phyloP scores from a whole-genome alignment of 2,888 invertebrate genomes.

The Rhodophaea formosa region DNA sequence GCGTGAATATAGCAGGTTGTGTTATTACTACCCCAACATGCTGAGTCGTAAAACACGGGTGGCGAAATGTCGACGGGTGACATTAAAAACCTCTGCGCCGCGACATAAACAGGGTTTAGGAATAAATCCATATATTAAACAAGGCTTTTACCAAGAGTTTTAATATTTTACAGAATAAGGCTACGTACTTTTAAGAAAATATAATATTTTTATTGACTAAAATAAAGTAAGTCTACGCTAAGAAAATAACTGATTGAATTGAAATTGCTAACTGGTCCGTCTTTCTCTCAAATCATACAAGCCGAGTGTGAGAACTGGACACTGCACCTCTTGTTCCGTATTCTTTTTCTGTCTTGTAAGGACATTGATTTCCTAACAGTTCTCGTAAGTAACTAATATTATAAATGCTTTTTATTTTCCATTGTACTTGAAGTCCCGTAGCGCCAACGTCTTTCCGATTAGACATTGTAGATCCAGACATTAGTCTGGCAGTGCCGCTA shows the following conservation, averaged over 20 bases:
- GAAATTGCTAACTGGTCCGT: slow-evolving; percentile 1
- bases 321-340: no score
- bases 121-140: slow-evolving; percentile 17
- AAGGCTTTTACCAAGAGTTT: slow-evolving; percentile 14
- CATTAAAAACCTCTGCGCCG: slow-evolving; percentile 18
- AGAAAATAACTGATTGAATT: no score
- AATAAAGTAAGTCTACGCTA: no score
- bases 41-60: slow-evolving; percentile 16
- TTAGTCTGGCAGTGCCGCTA: not conserved
- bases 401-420: not conserved
- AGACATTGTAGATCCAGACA: slow-evolving; percentile 8
- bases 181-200: slow-evolving; percentile 45
- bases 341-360: no score
- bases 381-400: no score
- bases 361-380: no score
- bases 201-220: slow-evolving; percentile 26
- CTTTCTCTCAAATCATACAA: not conserved
- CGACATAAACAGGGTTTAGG: slow-evolving; percentile 16
- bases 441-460: not conserved
- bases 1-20: slow-evolving; percentile 6
- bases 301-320: not conserved
- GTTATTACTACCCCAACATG: slow-evolving; percentile 15
- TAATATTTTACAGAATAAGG: slow-evolving; percentile 24
- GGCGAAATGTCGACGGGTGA: slow-evolving; percentile 15
- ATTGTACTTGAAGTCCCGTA: not conserved